These are phyloP conservation scores for Drosophila miranda DNA, from an alignment of 1,140 invertebrate species.

Conservation along the genomic window DNA sequence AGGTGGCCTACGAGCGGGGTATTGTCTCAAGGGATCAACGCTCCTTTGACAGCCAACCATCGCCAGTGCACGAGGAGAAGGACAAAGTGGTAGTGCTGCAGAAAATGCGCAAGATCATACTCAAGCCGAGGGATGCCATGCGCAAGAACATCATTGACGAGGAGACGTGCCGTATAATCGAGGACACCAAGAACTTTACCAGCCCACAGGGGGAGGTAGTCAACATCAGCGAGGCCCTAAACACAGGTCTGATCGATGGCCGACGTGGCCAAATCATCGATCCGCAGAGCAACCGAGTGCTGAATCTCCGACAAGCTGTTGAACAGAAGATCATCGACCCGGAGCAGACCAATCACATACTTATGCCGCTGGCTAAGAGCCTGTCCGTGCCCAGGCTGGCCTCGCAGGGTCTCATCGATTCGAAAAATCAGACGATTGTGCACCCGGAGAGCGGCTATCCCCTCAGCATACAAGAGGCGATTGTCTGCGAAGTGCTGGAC, in stretches of 20 bases:
- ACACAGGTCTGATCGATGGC: conserved; percentile 89
- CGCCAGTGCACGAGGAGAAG: conserved; percentile 84
- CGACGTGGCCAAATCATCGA: conserved; percentile 91
- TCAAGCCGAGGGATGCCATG: conserved; percentile 88
- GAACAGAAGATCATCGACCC: conserved; percentile 92
- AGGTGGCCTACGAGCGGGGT: conserved; percentile 91
- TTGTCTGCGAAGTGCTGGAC: conserved; percentile 93
- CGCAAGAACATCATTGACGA: conserved; percentile 89
- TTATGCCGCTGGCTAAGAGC: conserved; percentile 91
- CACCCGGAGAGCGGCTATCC: conserved; percentile 93
- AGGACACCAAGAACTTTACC: conserved; percentile 83
- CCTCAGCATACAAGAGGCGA: conserved; percentile 90
- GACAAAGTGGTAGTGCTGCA: conserved; percentile 89
- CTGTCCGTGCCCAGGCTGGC: conserved; percentile 91
- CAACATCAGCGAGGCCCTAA: conserved; percentile 89
- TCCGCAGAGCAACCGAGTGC: conserved; percentile 89
- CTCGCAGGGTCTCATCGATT: conserved; percentile 91
- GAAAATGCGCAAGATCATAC: conserved; percentile 89
- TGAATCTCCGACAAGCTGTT: conserved; percentile 93
- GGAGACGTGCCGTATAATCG: conserved; percentile 88
- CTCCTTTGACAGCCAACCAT: conserved; percentile 87
- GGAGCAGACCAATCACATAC: conserved; percentile 88
- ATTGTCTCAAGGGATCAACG: conserved; percentile 84
- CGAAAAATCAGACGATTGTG: conserved; percentile 90
- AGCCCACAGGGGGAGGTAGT: conserved; percentile 85